A percentile compares a stretch with the other conserved stretches of the same genome.
phyloP scores from a whole-genome alignment of 1,140 invertebrate species.

The Cyrtorhinus lividipennis region DNA sequence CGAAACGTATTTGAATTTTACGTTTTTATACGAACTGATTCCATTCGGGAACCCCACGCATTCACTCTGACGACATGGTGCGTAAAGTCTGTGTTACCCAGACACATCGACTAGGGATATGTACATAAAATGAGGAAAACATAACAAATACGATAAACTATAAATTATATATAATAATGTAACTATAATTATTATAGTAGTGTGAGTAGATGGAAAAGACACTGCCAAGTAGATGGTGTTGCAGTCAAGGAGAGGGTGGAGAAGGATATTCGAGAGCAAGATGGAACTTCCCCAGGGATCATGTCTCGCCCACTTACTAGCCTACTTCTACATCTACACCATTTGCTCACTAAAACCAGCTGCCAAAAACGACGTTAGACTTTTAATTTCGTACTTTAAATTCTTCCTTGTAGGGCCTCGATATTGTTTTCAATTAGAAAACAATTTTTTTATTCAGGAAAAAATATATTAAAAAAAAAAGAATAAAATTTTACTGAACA shows the following conservation, averaged over 20 bases:
- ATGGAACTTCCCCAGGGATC: constrained; percentile 27
- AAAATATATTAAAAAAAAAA: neutral
- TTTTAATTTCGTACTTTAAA: constrained; percentile 11
- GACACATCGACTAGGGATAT: constrained; percentile 2
- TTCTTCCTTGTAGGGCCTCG: constrained; percentile 22
- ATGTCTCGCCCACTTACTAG: constrained; percentile 18
- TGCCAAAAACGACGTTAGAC: constrained; percentile 17
- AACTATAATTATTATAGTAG: constrained; percentile 4
- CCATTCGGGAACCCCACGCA: neutral
- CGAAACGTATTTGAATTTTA: constrained; percentile 8
- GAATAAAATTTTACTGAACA: neutral
- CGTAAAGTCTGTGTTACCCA: neutral
- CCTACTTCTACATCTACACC: constrained; percentile 14
- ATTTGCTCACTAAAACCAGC: constrained; percentile 20
- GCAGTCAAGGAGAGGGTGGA: constrained; percentile 19
- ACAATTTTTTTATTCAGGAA: constrained; percentile 1
- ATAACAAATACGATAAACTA: neutral
- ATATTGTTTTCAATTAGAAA: constrained; percentile 14
- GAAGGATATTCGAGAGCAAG: constrained; percentile 23
- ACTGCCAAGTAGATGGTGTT: constrained; percentile 20
- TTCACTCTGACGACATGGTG: neutral
- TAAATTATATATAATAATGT: neutral
- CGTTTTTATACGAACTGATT: neutral
- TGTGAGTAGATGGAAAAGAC: constrained; percentile 15
- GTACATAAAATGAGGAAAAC: too few species aligned